phyloP scores from a whole-genome alignment of 2,797 vertebrate genomes.

The Malacoraja senta region DNA sequence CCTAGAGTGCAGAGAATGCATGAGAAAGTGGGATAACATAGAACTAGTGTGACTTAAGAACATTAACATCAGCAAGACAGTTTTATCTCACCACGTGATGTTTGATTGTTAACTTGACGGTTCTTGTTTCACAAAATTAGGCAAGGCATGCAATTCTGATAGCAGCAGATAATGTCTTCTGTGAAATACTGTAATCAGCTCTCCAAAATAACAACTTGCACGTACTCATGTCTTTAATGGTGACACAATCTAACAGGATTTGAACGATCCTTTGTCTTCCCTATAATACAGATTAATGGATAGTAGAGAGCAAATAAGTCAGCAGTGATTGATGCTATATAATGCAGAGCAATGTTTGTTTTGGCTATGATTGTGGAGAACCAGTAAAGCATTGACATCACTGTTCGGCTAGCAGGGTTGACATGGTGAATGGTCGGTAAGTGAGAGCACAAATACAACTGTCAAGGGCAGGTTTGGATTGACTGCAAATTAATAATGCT shows the following conservation, averaged over 20 bases:
- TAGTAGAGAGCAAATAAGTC: not conserved
- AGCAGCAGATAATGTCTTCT: not conserved
- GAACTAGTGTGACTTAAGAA: not conserved
- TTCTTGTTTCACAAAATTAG: not conserved
- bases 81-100: not conserved
- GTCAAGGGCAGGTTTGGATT: not conserved
- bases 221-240: not conserved
- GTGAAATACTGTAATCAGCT: not conserved
- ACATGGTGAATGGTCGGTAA: not conserved
- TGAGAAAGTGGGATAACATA: no score
- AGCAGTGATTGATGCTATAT: not conserved
- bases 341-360: not conserved
- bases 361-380: not conserved
- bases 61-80: not conserved
- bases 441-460: not conserved
- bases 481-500: not conserved
- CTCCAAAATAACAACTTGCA: slow-evolving; percentile 23
- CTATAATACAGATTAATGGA: not conserved
- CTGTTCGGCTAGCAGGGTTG: not conserved
- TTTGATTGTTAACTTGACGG: not conserved
- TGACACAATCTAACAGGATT: no score
- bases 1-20: no score
- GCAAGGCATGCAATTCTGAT: not conserved
- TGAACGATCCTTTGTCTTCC: not conserved
- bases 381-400: not conserved